Evolutionary conservation across 2,888 invertebrate genomes (phyloP).

Genomic region (Drosophila imparisetae): DNA sequence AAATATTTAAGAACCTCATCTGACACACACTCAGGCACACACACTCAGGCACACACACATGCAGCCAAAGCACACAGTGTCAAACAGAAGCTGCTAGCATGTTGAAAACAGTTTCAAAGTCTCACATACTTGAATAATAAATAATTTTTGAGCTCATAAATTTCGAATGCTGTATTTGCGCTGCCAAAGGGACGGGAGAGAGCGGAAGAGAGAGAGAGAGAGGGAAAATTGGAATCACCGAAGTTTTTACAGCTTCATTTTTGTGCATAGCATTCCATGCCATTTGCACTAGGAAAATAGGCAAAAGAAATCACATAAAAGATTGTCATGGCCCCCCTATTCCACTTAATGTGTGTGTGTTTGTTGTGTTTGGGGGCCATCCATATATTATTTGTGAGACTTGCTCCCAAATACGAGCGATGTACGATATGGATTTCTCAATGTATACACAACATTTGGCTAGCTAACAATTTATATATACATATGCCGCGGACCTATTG

Average conservation of each 20-base stretch:
- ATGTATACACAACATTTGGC: constrained; percentile 48
- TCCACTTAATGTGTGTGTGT: constrained; percentile 12
- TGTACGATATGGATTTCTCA: constrained; percentile 55
- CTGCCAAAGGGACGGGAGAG: background rate
- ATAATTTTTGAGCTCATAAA: constrained; percentile 79
- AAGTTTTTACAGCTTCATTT: constrained; percentile 67
- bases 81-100: constrained; percentile 29
- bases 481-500: constrained; percentile 6
- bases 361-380: constrained; percentile 22
- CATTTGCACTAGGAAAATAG: constrained; percentile 58
- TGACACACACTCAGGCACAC: background rate
- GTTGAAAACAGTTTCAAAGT: constrained; percentile 45
- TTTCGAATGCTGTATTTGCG: constrained; percentile 62
- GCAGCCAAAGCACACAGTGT: constrained; percentile 3
- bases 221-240: constrained; percentile 10
- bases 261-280: constrained; percentile 43
- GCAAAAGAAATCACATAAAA: constrained; percentile 73
- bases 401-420: constrained; percentile 20
- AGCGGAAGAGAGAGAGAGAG: background rate
- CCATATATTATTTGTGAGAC: constrained; percentile 56
- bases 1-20: constrained; percentile 27
- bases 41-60: constrained; percentile 26
- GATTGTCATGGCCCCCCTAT: constrained; percentile 56
- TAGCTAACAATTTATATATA: constrained; percentile 45
- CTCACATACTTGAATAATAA: constrained; percentile 65